phyloP scores from a whole-genome alignment of 1,140 invertebrate genomes.

The Orussus abietinus region DNA sequence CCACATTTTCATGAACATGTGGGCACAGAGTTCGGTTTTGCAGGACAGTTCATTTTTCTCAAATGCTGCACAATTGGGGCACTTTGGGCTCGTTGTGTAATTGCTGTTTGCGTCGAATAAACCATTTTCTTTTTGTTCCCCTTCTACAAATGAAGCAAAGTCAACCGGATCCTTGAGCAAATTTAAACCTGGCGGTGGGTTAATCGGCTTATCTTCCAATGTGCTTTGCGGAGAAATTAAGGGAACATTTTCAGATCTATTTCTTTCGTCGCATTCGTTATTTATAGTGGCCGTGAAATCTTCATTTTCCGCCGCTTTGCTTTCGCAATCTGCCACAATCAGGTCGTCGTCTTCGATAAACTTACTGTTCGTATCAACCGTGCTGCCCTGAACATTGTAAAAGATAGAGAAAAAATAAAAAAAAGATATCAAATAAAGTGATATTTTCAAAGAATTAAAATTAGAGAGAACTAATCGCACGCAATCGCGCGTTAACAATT shows the following conservation, averaged over 20 bases:
- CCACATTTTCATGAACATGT: no score
- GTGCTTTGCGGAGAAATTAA: constrained; percentile 13
- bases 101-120: no score
- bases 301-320: constrained; percentile 9
- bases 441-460: neutral
- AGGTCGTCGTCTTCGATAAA: no score
- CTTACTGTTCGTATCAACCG: constrained; percentile 22
- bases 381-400: constrained; percentile 15
- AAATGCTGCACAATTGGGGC: no score
- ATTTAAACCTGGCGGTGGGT: constrained; percentile 3
- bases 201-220: neutral
- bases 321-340: no score
- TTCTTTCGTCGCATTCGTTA: neutral
- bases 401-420: constrained; percentile 11
- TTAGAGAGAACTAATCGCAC: constrained; percentile 1
- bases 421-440: constrained; percentile 13
- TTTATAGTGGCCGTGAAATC: neutral
- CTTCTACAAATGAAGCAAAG: no score
- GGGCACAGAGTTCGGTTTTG: no score
- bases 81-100: no score
- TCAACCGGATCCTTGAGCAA: constrained; percentile 15
- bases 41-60: no score
- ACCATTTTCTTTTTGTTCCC: no score
- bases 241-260: neutral
- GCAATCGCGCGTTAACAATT: constrained; percentile 2